Base-by-base conservation (phyloP, 2,888 invertebrate genomes). In the Druceiella hillmani region DNA sequence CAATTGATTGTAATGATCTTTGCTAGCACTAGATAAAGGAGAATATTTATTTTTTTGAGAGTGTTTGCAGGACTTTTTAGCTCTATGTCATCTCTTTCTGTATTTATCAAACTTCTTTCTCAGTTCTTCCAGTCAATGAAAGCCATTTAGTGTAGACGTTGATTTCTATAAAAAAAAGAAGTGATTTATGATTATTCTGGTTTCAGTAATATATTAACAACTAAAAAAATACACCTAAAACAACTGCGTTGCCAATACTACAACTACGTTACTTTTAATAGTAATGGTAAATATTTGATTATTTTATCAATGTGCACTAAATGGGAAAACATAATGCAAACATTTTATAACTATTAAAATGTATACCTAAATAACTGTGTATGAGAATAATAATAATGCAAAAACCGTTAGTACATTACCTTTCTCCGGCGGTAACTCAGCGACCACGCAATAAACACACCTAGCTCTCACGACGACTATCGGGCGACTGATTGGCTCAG, bases 221-320 rank as follows among this genome's bases (percentile, higher is more conserved):
- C 10, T 10, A 25, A 25, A 25, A 10, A 10, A 4, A 29, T 22
- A 29, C 29, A 28, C 24, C n/a, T 11, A 27, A 17, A 22, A 28
- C 30, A 30, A 35, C 30, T 30, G 34, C 26, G 30, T 35, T 35
- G 30, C n/a, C n/a, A n/a, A n/a, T n/a, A n/a, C n/a, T n/a, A n/a
- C n/a, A n/a, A n/a, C n/a, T n/a, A n/a, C n/a, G n/a, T n/a, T n/a
- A n/a, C n/a, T n/a, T n/a, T n/a, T n/a, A n/a, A n/a, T 35, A 39
- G 34, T 30, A 22, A 30, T 39, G 29, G 34, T 39, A 29, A 39
- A 39, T 30, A 30, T 35, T 39, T 39, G 24, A 30, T 16, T 39
- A 11, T 22, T 13, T 30, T 24, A 34, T 33, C 30, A 39, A 34
- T 30, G 12, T 29, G 16, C 22, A 36, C 29, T 28, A 20, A 28